A percentile compares a stretch with the other conserved stretches of the same genome.
phyloP scores from a whole-genome alignment of 2,113 vertebrate species.

The Verasper variegatus region DNA sequence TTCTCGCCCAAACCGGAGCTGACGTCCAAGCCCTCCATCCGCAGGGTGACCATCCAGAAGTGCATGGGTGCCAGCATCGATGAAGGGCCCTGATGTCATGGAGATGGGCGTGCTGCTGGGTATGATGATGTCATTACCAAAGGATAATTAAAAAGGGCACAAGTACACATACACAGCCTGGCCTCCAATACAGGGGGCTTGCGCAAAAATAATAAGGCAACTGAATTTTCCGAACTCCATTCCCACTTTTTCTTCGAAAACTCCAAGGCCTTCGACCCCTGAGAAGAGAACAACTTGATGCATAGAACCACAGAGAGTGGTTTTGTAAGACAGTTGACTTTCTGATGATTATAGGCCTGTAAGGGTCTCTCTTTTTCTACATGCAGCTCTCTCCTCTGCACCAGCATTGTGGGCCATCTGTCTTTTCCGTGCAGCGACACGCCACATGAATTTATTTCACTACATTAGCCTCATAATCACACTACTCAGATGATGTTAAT shows the following conservation, averaged over 20 bases:
- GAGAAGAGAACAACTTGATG: conserved; percentile 39
- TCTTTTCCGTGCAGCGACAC: conserved; percentile 42
- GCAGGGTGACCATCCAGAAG: conserved; percentile 78
- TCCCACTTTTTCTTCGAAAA: conserved; percentile 18
- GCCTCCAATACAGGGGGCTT: neutral
- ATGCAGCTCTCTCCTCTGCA: neutral
- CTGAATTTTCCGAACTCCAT: conserved; percentile 41
- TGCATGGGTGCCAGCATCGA: conserved; percentile 73
- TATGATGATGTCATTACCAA: conserved; percentile 24
- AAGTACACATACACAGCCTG: conserved; percentile 25
- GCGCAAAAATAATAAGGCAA: conserved; percentile 11
- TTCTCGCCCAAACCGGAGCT: conserved; percentile 74
- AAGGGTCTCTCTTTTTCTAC: conserved; percentile 2
- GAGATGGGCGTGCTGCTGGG: neutral
- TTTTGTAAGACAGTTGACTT: conserved; percentile 14
- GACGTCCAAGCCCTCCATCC: conserved; percentile 67
- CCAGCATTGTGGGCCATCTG: neutral
- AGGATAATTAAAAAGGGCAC: conserved; percentile 30
- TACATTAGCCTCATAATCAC: conserved; percentile 62
- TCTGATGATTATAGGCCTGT: neutral
- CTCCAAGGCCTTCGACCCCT: conserved; percentile 31
- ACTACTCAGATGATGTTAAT: conserved; percentile 51
- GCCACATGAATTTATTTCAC: conserved; percentile 49
- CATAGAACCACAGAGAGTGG: conserved; percentile 7
- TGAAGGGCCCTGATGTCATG: conserved; percentile 70